Evolutionary conservation across 1,140 invertebrate species (phyloP).

Genomic region (Rhopalosiphum padi): DNA sequence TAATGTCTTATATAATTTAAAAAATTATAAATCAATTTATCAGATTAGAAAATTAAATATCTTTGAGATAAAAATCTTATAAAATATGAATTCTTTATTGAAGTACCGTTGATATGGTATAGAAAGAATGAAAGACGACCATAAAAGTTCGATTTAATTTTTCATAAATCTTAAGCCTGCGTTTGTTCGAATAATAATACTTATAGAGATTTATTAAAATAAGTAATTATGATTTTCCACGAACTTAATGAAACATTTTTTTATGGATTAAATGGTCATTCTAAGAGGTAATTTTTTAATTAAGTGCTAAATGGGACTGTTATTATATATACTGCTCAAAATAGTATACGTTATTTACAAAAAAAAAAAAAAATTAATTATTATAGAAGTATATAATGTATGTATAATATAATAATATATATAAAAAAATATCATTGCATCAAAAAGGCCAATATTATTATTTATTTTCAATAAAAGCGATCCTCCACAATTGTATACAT

Average conservation of each 20-base stretch:
- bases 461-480: neutral
- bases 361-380: neutral
- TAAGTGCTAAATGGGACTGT: neutral
- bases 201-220: neutral
- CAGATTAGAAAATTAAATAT: neutral
- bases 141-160: neutral
- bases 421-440: no score
- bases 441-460: neutral
- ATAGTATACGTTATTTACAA: neutral
- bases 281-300: neutral
- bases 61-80: neutral
- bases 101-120: neutral
- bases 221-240: neutral
- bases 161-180: neutral
- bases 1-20: neutral
- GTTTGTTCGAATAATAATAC: neutral
- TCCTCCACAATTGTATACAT: neutral
- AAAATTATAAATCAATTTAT: neutral
- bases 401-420: no score
- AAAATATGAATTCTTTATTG: neutral
- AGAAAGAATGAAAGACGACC: neutral
- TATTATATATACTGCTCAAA: neutral
- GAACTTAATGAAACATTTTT: neutral
- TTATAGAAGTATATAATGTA: no score
- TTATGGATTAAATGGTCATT: neutral